Percentiles rank a stretch among this genome's conserved stretches.
phyloP scores from a whole-genome alignment of 1,140 invertebrate species.

The Stegodyphus mimosarum region DNA sequence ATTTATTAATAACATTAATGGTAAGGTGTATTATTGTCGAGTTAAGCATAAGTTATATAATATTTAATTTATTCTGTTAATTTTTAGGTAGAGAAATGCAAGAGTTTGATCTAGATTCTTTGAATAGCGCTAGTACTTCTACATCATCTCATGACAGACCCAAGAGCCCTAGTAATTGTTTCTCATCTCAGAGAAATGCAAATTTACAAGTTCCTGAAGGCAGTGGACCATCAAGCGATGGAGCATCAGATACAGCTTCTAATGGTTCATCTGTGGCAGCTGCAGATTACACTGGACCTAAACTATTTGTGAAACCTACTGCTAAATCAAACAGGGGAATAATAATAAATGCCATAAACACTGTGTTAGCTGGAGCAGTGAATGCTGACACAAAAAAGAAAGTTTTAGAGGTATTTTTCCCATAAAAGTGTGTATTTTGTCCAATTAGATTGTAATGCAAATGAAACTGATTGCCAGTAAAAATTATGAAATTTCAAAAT shows the following conservation, averaged over 20 bases:
- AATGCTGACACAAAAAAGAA: slow-evolving; percentile 93
- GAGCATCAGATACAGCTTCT: slow-evolving; percentile 63
- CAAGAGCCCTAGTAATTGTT: slow-evolving; percentile 24
- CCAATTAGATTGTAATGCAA: neutral
- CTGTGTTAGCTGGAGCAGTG: slow-evolving; percentile 96
- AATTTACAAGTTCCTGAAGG: slow-evolving; percentile 43
- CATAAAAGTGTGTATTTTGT: neutral
- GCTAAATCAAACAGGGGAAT: slow-evolving; percentile 97
- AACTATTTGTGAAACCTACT: slow-evolving; percentile 95
- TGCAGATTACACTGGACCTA: slow-evolving; percentile 75
- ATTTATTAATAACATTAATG: no score
- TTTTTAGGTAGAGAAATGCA: slow-evolving; percentile 31
- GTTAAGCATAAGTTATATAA: no score
- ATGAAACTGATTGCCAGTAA: neutral
- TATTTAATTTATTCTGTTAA: neutral
- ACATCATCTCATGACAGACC: slow-evolving; percentile 35
- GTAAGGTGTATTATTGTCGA: no score
- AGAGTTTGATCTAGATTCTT: slow-evolving; percentile 51
- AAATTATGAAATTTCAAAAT: neutral
- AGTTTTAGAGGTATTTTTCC: slow-evolving; percentile 79
- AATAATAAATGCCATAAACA: slow-evolving; percentile 97
- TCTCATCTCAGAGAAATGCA: slow-evolving; percentile 5
- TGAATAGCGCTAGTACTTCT: slow-evolving; percentile 48
- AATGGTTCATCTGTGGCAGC: slow-evolving; percentile 57
- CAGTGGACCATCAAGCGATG: slow-evolving; percentile 62